Percentiles rank a stretch among this genome's conserved stretches.
Conservation (phyloP, 2,888 invertebrate species). For the Cyclophora albipunctata region DNA sequence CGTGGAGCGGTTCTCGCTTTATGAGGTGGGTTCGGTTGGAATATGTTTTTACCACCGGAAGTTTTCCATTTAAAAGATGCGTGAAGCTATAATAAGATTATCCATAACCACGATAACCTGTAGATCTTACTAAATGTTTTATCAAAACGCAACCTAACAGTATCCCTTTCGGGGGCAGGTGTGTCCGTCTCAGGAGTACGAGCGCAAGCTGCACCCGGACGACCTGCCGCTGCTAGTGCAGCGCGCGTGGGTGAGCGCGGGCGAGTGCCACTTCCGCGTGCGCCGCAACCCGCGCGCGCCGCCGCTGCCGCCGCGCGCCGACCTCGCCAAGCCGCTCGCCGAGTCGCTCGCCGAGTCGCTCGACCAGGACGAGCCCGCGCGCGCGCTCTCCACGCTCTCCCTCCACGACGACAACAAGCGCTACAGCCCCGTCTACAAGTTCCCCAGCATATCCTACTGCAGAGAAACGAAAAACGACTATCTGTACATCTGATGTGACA, state of each 20-base stretch:
- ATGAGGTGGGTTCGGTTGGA: constrained; percentile 78
- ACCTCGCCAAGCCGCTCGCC: constrained; percentile 20
- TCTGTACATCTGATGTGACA: constrained; percentile 62
- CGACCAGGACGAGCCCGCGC: constrained; percentile 51
- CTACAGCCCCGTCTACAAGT: constrained; percentile 69
- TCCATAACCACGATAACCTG: too few species aligned
- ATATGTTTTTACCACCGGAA: too few species aligned
- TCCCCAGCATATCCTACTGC: constrained; percentile 65
- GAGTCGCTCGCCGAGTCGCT: not conserved
- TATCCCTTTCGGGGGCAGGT: constrained; percentile 53
- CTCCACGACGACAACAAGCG: constrained; percentile 54
- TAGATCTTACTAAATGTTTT: too few species aligned
- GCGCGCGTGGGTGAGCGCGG: constrained; percentile 81
- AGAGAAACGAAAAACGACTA: constrained; percentile 66
- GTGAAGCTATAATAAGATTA: too few species aligned
- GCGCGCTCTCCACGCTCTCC: constrained; percentile 62
- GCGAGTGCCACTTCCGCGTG: constrained; percentile 87
- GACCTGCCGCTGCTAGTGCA: constrained; percentile 89
- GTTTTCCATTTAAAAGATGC: too few species aligned
- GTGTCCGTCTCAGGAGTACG: constrained; percentile 87
- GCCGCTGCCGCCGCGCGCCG: constrained; percentile 80
- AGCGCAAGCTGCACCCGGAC: constrained; percentile 90
- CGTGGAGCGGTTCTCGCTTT: constrained; percentile 90
- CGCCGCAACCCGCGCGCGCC: constrained; percentile 88
- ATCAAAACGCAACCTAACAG: too few species aligned